Conservation (phyloP, 2,888 invertebrate genomes). For the Agriopis leucophaearia region DNA sequence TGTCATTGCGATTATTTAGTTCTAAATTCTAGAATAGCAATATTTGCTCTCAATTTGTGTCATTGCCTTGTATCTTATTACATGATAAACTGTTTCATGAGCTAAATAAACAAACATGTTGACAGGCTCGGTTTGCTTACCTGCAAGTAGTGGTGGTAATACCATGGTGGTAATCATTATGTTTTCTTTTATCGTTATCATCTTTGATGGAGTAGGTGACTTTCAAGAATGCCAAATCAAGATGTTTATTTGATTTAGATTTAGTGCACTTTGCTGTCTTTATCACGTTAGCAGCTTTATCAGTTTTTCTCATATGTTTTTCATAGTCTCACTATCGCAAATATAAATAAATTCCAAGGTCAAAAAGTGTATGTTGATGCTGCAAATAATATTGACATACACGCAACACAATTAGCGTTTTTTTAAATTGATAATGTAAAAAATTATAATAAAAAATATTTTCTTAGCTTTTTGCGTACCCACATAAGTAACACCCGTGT, state of each 20-base stretch:
- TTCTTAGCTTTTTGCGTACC: background rate
- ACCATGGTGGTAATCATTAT: background rate
- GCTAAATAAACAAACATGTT: slow-evolving; percentile 36
- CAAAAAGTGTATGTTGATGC: background rate
- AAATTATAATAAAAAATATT: background rate
- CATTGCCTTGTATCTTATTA: slow-evolving; percentile 48
- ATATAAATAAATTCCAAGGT: slow-evolving; percentile 17
- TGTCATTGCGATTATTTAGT: background rate
- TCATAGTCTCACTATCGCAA: slow-evolving; percentile 3
- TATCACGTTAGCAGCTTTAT: background rate
- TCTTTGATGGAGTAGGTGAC: slow-evolving; percentile 15
- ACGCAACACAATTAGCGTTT: background rate
- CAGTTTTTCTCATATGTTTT: slow-evolving; percentile 2
- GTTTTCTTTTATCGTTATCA: slow-evolving; percentile 28
- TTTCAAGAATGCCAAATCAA: background rate
- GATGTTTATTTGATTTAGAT: slow-evolving; percentile 14
- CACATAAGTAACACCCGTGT: background rate
- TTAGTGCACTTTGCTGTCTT: slow-evolving; percentile 14
- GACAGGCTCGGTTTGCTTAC: slow-evolving; percentile 18
- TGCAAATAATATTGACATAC: background rate
- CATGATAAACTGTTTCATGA: slow-evolving; percentile 47
- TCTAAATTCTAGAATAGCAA: background rate
- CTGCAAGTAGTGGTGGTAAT: background rate
- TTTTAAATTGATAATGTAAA: background rate
- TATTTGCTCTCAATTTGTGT: slow-evolving; percentile 44